Evolutionary conservation across 2,797 vertebrate genomes (phyloP).

Genomic region (Bucorvus abyssinicus): DNA sequence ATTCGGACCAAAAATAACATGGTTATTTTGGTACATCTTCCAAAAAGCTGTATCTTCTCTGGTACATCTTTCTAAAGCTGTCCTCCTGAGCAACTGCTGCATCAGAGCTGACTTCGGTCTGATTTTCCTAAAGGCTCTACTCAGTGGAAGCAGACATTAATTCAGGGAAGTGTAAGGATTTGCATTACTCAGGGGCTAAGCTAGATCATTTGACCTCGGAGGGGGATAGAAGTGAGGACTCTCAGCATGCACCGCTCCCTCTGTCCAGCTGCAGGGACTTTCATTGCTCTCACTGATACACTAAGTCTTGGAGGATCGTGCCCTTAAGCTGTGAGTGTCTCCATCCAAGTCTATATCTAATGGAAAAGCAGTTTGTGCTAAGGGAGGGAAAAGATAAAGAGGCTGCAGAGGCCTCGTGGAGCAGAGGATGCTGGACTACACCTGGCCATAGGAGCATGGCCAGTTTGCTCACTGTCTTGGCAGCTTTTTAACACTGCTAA

Average conservation of each 20-base stretch:
- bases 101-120: not conserved
- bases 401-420: not conserved
- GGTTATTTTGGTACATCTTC: slow-evolving; percentile 12
- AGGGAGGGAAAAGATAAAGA: not conserved
- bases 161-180: not conserved
- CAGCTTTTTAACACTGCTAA: not conserved
- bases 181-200: not conserved
- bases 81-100: not conserved
- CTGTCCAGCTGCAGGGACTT: not conserved
- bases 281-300: not conserved
- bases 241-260: not conserved
- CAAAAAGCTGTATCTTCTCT: not conserved
- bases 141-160: not conserved
- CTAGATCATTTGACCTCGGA: not conserved
- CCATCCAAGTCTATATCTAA: not conserved
- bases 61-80: not conserved
- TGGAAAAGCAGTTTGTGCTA: not conserved
- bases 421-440: not conserved
- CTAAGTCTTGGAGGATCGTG: not conserved
- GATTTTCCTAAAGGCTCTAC: not conserved
- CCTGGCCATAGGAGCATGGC: not conserved
- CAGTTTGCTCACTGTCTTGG: not conserved
- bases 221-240: not conserved
- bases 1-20: not conserved
- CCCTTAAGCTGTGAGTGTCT: not conserved